Conservation (phyloP, 2,113 vertebrate genomes). For the Calidris pugnax region DNA sequence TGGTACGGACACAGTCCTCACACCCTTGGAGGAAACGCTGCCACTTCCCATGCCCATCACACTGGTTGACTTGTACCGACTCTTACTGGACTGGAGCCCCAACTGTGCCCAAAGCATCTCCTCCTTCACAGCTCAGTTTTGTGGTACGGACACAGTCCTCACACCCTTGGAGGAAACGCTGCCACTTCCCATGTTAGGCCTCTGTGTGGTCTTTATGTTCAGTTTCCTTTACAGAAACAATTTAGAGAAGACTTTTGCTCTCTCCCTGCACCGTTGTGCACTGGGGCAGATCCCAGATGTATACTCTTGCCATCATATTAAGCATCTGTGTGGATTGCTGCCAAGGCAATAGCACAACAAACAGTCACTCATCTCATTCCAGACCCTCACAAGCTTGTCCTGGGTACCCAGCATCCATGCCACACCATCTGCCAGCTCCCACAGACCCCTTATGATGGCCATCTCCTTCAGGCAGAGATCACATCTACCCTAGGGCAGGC, state of each 20-base stretch:
- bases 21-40: not conserved
- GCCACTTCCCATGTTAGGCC: not conserved
- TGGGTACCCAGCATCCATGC: not conserved
- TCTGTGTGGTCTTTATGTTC: not conserved
- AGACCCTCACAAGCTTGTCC: not conserved
- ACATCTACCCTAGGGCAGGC: not conserved
- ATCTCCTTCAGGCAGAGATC: not conserved
- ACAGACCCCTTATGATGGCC: not conserved
- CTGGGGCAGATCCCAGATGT: not conserved
- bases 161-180: not conserved
- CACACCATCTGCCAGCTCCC: not conserved
- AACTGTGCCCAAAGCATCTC: not conserved
- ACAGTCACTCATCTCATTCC: not conserved
- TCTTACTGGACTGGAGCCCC: not conserved
- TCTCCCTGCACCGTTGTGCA: fast-evolving
- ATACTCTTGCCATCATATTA: not conserved
- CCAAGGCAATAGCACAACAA: not conserved
- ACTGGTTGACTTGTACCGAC: not conserved
- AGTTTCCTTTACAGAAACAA: not conserved
- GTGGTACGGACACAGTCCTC: not conserved
- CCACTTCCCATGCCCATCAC: not conserved
- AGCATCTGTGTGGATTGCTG: not conserved
- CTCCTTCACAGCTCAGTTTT: not conserved
- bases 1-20: not conserved
- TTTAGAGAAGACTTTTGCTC: not conserved